These are phyloP conservation scores for Delia radicum DNA, from an alignment of 1,140 invertebrate species.

Conservation along the genomic window DNA sequence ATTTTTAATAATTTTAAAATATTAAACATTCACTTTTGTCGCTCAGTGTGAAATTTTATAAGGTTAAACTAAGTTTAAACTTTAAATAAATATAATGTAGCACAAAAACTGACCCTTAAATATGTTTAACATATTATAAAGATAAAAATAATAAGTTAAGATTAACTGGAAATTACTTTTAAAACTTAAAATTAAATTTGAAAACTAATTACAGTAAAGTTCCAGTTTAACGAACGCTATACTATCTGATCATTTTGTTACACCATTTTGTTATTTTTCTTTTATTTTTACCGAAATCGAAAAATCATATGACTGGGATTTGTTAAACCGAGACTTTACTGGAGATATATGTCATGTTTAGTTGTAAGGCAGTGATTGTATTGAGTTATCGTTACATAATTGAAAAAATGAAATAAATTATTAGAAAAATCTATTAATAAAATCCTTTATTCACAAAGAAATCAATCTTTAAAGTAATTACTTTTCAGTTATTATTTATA, in stretches of 20 bases:
- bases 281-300: slow-evolving; percentile 1
- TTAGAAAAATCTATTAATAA: no score
- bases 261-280: background rate
- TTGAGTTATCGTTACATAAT: slow-evolving; percentile 23
- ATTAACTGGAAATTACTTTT: background rate
- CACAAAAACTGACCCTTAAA: background rate
- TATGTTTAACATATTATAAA: background rate
- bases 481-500: background rate
- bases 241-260: no score
- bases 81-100: background rate
- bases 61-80: no score
- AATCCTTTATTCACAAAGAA: background rate
- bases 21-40: no score
- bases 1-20: no score
- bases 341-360: background rate
- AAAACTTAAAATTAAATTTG: background rate
- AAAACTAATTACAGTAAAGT: no score
- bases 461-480: slow-evolving; percentile 21
- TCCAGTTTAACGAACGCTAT: no score
- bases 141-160: background rate
- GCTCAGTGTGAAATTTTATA: no score
- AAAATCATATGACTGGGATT: no score
- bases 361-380: slow-evolving; percentile 31
- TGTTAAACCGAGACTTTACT: no score
- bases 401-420: background rate